phyloP scores from a whole-genome alignment of 2,113 vertebrate species.

The Pelmatolapia mariae region DNA sequence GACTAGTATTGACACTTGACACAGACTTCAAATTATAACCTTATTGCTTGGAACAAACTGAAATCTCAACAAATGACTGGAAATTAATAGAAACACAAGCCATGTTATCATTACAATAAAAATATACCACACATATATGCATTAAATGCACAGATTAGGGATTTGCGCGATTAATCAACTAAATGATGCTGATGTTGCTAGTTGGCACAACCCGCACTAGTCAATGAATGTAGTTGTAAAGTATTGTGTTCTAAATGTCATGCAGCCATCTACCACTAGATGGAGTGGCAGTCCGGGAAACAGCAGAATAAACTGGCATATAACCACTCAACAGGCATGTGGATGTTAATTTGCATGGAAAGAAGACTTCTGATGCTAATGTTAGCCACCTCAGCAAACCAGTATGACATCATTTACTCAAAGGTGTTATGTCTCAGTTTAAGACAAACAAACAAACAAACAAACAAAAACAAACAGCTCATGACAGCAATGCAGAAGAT shows the following conservation, averaged over 20 bases:
- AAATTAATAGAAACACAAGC: background rate
- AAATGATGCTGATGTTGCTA: background rate
- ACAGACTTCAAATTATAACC: background rate
- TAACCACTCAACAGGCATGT: background rate
- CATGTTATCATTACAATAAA: background rate
- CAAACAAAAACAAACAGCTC: background rate
- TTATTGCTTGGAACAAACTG: background rate
- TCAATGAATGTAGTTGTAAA: background rate
- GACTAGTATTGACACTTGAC: background rate
- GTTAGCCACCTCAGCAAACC: background rate
- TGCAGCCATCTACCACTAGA: background rate
- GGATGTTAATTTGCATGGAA: background rate
- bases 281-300: background rate
- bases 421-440: background rate
- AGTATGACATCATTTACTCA: background rate
- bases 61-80: background rate
- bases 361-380: background rate
- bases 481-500: background rate
- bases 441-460: background rate
- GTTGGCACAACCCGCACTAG: background rate
- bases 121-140: background rate
- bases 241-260: background rate
- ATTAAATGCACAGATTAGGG: background rate
- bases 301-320: background rate
- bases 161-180: accelerated